Conservation (phyloP, 2,797 vertebrate genomes). For the Acrossocheilus wenchowensis region DNA sequence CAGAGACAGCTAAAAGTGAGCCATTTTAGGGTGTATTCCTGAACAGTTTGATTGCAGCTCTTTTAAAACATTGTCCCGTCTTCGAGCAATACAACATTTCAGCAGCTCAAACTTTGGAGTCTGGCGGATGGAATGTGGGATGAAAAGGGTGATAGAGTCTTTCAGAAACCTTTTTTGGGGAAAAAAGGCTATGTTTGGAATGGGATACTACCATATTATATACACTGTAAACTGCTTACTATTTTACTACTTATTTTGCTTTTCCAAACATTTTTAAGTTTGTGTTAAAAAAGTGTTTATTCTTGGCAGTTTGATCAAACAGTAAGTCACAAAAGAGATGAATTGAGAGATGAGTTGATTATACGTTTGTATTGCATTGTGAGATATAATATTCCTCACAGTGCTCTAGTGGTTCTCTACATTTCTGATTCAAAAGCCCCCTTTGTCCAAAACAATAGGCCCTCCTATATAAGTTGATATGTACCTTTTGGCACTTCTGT, state of each 20-base stretch:
- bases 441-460: not conserved
- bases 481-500: not conserved
- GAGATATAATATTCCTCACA: not conserved
- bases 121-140: not conserved
- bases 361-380: not conserved
- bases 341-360: not conserved
- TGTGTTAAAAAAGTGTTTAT: not conserved
- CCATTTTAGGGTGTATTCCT: not conserved
- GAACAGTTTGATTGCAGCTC: not conserved
- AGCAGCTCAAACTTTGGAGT: not conserved
- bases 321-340: not conserved
- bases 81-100: not conserved
- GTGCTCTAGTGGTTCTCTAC: not conserved
- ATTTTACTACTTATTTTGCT: too few relatives aligned
- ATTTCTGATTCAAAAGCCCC: not conserved
- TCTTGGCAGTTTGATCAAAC: not conserved
- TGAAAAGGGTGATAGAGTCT: not conserved
- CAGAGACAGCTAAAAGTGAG: not conserved
- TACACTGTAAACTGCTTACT: not conserved
- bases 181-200: not conserved
- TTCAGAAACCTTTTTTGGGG: not conserved
- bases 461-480: not conserved
- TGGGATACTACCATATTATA: not conserved
- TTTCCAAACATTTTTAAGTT: not conserved
- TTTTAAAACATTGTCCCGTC: not conserved